Evolutionary conservation across 2,888 invertebrate genomes (phyloP).

Genomic region (Thera britannica): DNA sequence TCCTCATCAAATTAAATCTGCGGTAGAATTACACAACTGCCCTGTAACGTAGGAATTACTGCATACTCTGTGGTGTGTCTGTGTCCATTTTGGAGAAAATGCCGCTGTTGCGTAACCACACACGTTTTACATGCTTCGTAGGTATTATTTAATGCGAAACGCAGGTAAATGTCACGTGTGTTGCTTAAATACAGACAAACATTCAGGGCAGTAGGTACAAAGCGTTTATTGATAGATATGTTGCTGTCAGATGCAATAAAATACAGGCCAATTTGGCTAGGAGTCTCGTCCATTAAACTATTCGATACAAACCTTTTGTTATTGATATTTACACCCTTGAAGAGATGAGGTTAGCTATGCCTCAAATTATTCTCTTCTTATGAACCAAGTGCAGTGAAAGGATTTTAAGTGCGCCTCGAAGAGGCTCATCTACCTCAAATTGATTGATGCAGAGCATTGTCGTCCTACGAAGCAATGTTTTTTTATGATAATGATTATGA

Average conservation of each 20-base stretch:
- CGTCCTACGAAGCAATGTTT: too few species aligned
- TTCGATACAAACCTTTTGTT: too few species aligned
- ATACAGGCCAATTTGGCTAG: not conserved
- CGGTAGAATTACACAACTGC: constrained; percentile 31
- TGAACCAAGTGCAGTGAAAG: too few species aligned
- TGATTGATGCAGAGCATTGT: too few species aligned
- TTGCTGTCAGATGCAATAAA: not conserved
- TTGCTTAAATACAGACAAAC: constrained; percentile 19
- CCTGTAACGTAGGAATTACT: constrained; percentile 15
- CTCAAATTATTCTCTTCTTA: too few species aligned
- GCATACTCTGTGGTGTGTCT: constrained; percentile 23
- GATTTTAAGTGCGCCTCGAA: too few species aligned
- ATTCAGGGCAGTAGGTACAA: constrained; percentile 30
- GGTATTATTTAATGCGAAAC: constrained; percentile 27
- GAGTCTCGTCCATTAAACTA: not conserved
- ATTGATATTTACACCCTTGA: too few species aligned
- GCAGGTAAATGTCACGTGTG: constrained; percentile 36
- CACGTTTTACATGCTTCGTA: constrained; percentile 42
- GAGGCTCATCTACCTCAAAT: too few species aligned
- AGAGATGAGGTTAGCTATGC: too few species aligned
- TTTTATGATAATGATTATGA: too few species aligned
- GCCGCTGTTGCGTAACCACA: constrained; percentile 55
- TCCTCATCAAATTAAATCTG: constrained; percentile 57
- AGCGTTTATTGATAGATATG: not conserved
- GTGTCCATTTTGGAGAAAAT: constrained; percentile 63